Base-by-base conservation (phyloP, 2,888 invertebrate genomes). In the Xylota sylvarum region DNA sequence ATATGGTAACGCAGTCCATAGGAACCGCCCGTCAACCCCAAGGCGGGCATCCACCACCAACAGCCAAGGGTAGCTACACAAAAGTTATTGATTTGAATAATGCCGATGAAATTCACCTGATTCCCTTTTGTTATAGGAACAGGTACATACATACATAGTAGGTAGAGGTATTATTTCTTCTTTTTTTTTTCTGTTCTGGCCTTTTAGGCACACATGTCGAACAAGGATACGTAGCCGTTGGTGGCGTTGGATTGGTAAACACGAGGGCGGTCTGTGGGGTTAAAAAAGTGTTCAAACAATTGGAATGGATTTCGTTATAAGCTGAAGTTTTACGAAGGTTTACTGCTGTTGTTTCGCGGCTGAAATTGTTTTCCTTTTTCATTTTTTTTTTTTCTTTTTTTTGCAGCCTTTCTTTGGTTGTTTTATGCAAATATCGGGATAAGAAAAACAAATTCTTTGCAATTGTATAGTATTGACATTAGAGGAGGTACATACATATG, bases 71-170 rank as follows among this genome's bases (percentile, higher is more conserved):
- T 48, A 35, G 17, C 50, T 43, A 52, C 64, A 43, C 23, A 27
- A 62, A 56, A 58, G 58, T 73, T 73, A 73, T 73, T 65, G 80
- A 80, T 80, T 80, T 67, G 56, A 67, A 80, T 65, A 80, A 80
- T 58, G 19, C 72, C 65, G 43, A 65, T 80, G 80, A 80, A 70
- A 56, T 48, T 79, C 70, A 79, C 70, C 78, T 78, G 70, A 55
- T 72, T 79, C 79, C 37, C 30, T 73, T n/a, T 52, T 60, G 30
- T 56, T 58, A 48, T 27, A 56, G 6, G 46, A 35, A 46, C 32
- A 40, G 14, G 0, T n/a, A n/a, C n/a, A n/a, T n/a, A n/a, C n/a
- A n/a, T n/a, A n/a, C n/a, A n/a, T 23, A 23, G 23, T 27, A 56
- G 6, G 46, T 27, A 46, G 43, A 40, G 14, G 4, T 43, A n/a